Percentiles rank a stretch among this genome's conserved stretches.
Conservation (phyloP, 2,888 invertebrate genomes). For the Cephalotes varians region DNA sequence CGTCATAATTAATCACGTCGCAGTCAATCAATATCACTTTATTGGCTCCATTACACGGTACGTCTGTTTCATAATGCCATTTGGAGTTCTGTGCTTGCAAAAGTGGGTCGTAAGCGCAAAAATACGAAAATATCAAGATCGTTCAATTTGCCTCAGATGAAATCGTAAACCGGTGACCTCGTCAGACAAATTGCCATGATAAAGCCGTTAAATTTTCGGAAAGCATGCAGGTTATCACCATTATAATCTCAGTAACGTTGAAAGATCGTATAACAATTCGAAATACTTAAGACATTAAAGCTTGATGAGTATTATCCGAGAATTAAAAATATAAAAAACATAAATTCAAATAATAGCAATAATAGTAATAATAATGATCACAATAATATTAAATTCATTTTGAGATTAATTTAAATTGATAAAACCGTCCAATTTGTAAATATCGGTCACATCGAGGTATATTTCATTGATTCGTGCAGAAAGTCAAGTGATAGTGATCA, state of each 20-base stretch:
- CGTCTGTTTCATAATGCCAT: slow-evolving; percentile 32
- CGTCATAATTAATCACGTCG: slow-evolving; percentile 67
- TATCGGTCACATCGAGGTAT: neutral
- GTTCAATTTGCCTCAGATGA: neutral
- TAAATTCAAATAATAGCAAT: neutral
- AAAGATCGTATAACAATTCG: neutral
- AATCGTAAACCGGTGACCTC: neutral
- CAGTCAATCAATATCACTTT: slow-evolving; percentile 59
- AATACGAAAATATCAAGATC: slow-evolving; percentile 2
- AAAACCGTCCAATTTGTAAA: neutral
- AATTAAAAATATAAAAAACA: neutral
- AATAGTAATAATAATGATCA: neutral
- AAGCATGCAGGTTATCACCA: neutral
- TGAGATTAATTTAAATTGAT: neutral
- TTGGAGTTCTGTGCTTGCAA: slow-evolving; percentile 23
- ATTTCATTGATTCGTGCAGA: neutral
- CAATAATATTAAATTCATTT: neutral
- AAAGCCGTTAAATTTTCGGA: neutral
- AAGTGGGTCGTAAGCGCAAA: neutral
- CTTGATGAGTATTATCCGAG: neutral
- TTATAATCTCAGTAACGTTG: neutral
- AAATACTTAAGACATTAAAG: neutral
- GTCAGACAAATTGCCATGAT: neutral
- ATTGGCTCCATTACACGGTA: slow-evolving; percentile 59
- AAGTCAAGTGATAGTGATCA: neutral